Evolutionary conservation across 2,113 vertebrate species (phyloP).

Genomic region (Pan troglodytes): NHGRI_mPanTro3-v2.1_pri NC_072408.2:90021501-90022000

Average conservation of each 20-base stretch:
- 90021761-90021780: constrained; percentile 6
- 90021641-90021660: background rate
- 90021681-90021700: constrained; percentile 21
- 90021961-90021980: background rate
- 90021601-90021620: constrained; percentile 34
- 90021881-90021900: background rate
- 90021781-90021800: background rate
- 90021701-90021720: constrained; percentile 22
- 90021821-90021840: background rate
- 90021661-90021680: constrained; percentile 39
- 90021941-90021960: background rate
- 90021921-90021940: background rate
- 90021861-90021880: background rate
- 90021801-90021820: background rate
- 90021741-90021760: background rate
- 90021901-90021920: background rate
- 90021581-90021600: constrained; percentile 43
- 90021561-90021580: background rate
- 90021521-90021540: background rate
- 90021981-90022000: background rate
- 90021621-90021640: background rate
- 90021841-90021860: background rate
- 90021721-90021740: background rate
- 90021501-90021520: background rate
- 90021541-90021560: constrained; percentile 18